Evolutionary conservation across 2,888 invertebrate species (phyloP).

Genomic region (Patella pellucida): DNA sequence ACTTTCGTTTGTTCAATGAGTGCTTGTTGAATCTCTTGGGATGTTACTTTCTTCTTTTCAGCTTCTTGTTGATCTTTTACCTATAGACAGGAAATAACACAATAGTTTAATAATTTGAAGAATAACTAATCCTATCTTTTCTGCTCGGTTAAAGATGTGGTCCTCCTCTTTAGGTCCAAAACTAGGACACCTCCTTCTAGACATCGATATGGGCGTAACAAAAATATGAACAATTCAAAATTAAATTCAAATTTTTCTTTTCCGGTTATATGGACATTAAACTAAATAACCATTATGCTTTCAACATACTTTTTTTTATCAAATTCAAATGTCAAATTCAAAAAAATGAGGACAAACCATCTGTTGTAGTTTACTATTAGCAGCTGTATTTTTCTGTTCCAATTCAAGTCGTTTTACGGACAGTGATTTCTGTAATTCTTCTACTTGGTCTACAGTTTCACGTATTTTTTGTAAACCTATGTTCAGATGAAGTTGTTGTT

Average conservation of each 20-base stretch:
- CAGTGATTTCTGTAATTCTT: constrained; percentile 98
- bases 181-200: no score
- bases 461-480: constrained; percentile 98
- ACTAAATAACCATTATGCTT: no score
- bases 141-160: no score
- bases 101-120: no score
- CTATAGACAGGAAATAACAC: constrained; percentile 38
- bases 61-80: constrained; percentile 97
- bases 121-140: no score
- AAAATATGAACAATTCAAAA: no score
- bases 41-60: constrained; percentile 97
- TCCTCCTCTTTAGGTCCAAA: no score
- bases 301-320: background rate
- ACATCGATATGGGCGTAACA: no score
- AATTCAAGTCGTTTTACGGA: constrained; percentile 88
- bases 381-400: constrained; percentile 98
- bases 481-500: constrained; percentile 98
- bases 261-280: no score
- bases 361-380: constrained; percentile 98
- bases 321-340: background rate
- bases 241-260: no score
- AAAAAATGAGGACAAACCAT: constrained; percentile 82
- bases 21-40: constrained; percentile 95
- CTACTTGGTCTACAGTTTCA: constrained; percentile 99
- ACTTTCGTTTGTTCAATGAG: constrained; percentile 85